Evolutionary conservation across 2,888 invertebrate genomes (phyloP).

Genomic region (Pterobdella sp.): DNA sequence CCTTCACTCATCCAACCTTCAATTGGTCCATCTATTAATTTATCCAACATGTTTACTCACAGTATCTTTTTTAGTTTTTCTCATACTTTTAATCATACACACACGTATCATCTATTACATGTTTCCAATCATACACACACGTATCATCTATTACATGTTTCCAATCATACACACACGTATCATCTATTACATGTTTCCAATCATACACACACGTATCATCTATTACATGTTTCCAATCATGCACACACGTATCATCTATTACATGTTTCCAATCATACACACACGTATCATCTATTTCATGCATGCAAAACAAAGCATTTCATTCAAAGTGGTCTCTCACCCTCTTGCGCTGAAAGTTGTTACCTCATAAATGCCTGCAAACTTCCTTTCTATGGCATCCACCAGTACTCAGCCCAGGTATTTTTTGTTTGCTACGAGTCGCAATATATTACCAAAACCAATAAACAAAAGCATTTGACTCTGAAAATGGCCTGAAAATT

Average conservation of each 20-base stretch:
- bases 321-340: not conserved
- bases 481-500: too few species aligned
- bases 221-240: not conserved
- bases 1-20: not conserved
- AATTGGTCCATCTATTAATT: not conserved
- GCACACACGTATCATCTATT: not conserved
- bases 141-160: not conserved
- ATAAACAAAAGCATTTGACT: too few species aligned
- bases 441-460: too few species aligned
- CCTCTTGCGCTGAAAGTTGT: not conserved
- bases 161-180: not conserved
- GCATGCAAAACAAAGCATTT: too few species aligned
- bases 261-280: not conserved
- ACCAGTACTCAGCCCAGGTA: not conserved
- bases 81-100: not conserved
- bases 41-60: too few species aligned
- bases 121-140: not conserved
- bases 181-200: not conserved
- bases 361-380: not conserved
- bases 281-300: too few species aligned
- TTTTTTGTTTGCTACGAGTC: too few species aligned
- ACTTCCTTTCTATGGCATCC: not conserved
- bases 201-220: not conserved
- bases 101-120: not conserved
- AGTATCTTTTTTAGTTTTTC: too few species aligned